Percentiles rank a stretch among this genome's conserved stretches.
Conservation (phyloP, 1,140 invertebrate genomes). For the Dolichoris vasculosae region DNA sequence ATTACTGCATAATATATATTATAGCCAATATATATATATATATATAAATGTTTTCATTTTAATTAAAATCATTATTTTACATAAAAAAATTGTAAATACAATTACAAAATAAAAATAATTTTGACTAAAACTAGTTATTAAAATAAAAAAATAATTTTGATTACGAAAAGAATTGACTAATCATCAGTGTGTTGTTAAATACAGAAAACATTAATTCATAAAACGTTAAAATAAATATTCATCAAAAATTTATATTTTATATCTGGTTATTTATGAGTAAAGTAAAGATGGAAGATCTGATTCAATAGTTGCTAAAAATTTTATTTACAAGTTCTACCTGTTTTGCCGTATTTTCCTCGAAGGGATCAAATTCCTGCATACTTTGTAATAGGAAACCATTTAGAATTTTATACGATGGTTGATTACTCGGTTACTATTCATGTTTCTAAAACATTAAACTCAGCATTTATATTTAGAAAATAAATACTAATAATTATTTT, state of each 20-base stretch:
- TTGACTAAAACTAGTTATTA: too few relatives aligned
- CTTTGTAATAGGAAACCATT: constrained; percentile 18
- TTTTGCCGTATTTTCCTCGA: neutral
- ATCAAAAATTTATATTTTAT: neutral
- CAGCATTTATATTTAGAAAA: constrained; percentile 9
- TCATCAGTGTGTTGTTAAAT: neutral
- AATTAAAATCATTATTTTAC: too few relatives aligned
- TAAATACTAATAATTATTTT: neutral
- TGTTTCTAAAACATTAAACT: constrained; percentile 10
- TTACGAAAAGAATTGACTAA: neutral
- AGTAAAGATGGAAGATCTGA: neutral
- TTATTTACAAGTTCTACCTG: neutral
- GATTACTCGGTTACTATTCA: neutral
- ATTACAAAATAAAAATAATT: too few relatives aligned
- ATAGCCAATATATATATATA: too few relatives aligned
- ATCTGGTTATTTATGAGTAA: neutral
- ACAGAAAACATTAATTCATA: neutral
- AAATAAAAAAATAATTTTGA: neutral
- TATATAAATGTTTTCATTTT: too few relatives aligned
- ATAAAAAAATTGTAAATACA: too few relatives aligned
- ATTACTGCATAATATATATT: too few relatives aligned
- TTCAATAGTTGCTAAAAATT: neutral
- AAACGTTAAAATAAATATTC: neutral
- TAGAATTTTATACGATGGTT: constrained; percentile 1
- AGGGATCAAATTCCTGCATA: constrained; percentile 21